Evolutionary conservation across 2,113 vertebrate species (phyloP), one percentile per base, ranked within the genome.

Genomic region (Pardalotus punctatus): DNA sequence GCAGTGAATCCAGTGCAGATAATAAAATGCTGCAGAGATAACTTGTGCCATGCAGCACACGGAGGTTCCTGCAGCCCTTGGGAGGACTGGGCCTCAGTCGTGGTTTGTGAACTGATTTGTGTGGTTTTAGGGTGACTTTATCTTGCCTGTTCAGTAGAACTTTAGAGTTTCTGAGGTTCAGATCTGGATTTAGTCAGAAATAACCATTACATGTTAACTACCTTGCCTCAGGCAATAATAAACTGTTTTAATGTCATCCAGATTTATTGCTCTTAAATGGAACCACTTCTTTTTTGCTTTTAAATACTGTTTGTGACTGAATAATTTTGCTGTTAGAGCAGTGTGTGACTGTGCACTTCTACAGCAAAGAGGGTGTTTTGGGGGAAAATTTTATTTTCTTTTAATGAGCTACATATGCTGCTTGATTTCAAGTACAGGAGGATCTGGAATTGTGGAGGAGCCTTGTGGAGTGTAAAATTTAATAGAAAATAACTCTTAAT

Each of bases 321-420:
- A 51, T 72, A 51, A 38, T 66, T 91, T 69, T 81, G 56, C 57
- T 83, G 54, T 67, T 53, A 12, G 64, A 43, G 66, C 47, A 81
- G 56, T 5, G 31, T n/a, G 11, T 71, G 79, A 70, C 74, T 72
- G 53, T 36, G 58, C 24, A 6, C n/a, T 90, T 56, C 13, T 2
- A 29, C 29, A 73, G 72, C 81, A 40, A 20, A 43, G 56, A 78
- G 77, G 60, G 31, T 50, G n/a, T 54, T 86, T 12, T 3, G 50
- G 71, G 72, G 89, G n/a, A 66, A 57, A 40, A 48, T 22, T 78
- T 67, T 45, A 31, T 85, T 92, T 92, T 71, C 8, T 40, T 87
- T 50, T 81, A 91, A 86, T 51, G 81, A 81, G 91, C 66, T 64
- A 22, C 62, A 50, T 69, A 54, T 90, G 86, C 66, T 82, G 82